Evolutionary conservation across 2,888 invertebrate genomes (phyloP).

Genomic region (Mechanitis messenoides): DNA sequence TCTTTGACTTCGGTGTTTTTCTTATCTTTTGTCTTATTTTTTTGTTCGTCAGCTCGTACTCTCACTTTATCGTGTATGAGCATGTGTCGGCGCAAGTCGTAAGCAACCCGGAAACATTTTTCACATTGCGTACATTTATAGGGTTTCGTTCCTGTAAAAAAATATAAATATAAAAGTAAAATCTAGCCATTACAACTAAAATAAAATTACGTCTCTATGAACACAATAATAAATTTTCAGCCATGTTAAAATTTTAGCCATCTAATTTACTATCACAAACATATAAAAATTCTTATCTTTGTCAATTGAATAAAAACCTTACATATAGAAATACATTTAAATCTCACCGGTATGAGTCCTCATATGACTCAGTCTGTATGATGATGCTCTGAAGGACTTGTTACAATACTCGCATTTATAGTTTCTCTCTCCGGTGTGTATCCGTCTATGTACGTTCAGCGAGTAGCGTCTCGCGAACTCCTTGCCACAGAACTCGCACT

Average conservation of each 20-base stretch:
- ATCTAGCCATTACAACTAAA: no score
- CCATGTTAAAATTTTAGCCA: no score
- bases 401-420: slow-evolving; percentile 90
- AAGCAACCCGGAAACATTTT: slow-evolving; percentile 88
- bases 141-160: slow-evolving; percentile 81
- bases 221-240: no score
- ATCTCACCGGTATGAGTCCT: slow-evolving; percentile 86
- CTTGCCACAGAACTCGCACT: slow-evolving; percentile 92
- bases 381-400: slow-evolving; percentile 90
- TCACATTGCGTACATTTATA: slow-evolving; percentile 85
- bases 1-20: slow-evolving; percentile 27
- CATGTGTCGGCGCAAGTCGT: slow-evolving; percentile 88
- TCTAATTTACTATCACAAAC: no score
- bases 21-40: slow-evolving; percentile 31
- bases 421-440: slow-evolving; percentile 91
- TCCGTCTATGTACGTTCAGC: slow-evolving; percentile 87
- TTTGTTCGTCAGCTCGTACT: slow-evolving; percentile 39
- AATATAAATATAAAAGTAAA: neutral
- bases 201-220: no score
- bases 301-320: neutral
- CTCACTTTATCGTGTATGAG: slow-evolving; percentile 78
- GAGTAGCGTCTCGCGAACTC: slow-evolving; percentile 93
- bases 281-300: no score
- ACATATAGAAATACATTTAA: neutral
- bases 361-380: slow-evolving; percentile 89